Evolutionary conservation across 1,140 invertebrate genomes (phyloP), one percentile per base, ranked within the genome.

Genomic region (Myzus persicae): DNA sequence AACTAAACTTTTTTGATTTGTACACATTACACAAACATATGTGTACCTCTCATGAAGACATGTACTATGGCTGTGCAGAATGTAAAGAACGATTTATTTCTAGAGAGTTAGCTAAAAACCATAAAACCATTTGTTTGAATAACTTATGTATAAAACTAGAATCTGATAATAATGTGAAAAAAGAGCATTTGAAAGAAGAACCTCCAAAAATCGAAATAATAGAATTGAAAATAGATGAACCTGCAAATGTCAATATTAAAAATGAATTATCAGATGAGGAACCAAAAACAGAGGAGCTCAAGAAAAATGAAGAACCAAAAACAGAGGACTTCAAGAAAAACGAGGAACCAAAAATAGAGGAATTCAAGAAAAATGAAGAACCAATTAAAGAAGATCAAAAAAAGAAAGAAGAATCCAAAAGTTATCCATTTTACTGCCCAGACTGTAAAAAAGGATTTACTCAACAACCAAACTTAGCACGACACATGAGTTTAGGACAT

Each of bases 61-160:
- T 94, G 24, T 94, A 94, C 48, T 94, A 94, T 85, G 94, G 94
- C 8, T 94, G 94, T 91, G 76, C 93, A 11, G 88, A 85, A 8
- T 94, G 94, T 81, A 94, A 94, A 93, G 93, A 94, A 82, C 90
- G 94, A 24, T 94, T 94, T 94, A 38, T 48, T 11, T 93, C 93
- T 40, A 93, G 46, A 51, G 91, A 93, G 24, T 76, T 59, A 31
- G 94, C 84, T 87, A 94, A 59, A 93, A 94, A 51, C 48, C 94
- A 44, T 94, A 94, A 87, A 76, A 82, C 24, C 93, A 94, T 93
- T 88, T 91, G 91, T 51, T 88, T 94, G 48, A 88, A 87, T 42
- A 94, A 92, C 8, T 46, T 93, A 44, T 94, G 90, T 48, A 93
- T 93, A 54, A 93, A 91, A 54, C 42, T 93, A 40, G 88, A 91